phyloP scores from a whole-genome alignment of 2,797 vertebrate genomes.

The Eospalax fontanierii region DNA sequence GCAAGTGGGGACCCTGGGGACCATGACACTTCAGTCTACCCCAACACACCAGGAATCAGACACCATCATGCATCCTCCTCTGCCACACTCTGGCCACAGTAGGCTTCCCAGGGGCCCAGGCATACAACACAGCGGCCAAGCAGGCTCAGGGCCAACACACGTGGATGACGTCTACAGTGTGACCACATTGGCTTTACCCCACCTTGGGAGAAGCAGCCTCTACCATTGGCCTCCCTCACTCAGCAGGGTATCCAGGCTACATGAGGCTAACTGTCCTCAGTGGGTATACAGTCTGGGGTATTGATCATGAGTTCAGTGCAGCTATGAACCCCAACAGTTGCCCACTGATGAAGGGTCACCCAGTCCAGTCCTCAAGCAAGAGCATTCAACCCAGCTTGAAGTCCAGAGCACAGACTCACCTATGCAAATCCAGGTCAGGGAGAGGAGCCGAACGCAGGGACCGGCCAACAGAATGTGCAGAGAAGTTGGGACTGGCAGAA shows the following conservation, averaged over 20 bases:
- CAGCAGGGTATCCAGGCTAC: neutral
- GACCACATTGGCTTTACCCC: neutral
- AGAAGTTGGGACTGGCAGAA: neutral
- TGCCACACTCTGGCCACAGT: accelerated
- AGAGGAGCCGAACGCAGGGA: neutral
- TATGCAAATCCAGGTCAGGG: neutral
- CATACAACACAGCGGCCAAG: neutral
- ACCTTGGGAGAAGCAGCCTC: neutral
- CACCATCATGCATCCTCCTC: accelerated
- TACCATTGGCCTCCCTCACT: neutral
- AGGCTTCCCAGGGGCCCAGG: no score
- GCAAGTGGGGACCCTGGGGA: neutral
- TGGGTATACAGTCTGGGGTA: accelerated
- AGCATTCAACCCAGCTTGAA: neutral
- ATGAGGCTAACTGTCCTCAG: neutral
- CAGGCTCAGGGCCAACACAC: neutral
- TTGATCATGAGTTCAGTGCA: neutral
- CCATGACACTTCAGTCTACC: neutral
- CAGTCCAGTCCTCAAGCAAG: neutral
- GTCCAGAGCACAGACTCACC: neutral
- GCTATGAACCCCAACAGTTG: neutral
- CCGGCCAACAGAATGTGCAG: accelerated
- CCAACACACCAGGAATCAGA: neutral
- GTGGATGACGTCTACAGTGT: neutral
- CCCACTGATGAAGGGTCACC: neutral